Base-by-base conservation (phyloP, 2,113 vertebrate genomes). In the Ciconia boyciana region DNA sequence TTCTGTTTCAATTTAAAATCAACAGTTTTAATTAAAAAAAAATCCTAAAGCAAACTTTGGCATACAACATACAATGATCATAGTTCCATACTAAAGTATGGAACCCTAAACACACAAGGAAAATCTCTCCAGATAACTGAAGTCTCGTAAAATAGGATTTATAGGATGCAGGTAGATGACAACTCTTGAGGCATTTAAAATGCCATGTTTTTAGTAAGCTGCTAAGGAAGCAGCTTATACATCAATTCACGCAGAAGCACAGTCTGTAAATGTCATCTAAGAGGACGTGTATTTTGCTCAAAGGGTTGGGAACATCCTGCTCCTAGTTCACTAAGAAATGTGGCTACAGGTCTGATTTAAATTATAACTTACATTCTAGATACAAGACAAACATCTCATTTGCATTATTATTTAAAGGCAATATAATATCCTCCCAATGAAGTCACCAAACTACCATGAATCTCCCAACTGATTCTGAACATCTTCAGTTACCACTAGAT, bases 101-200 rank as follows among this genome's bases (percentile, higher is more conserved):
- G 39, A 76, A 54, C 28, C 12, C 20, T 29, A 29, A 61, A 44
- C n/a, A 61, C 26, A 43, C 25, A 69, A 54, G 31, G 72, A 93
- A 93, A 93, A 96, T 89, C 65, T 66, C 70, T 82, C 83, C 61
- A 75, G 89, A 77, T 65, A 62, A 48, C 41, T 60, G 52, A 55
- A 72, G 82, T 69, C 68, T 70, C 49, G 90, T 32, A 83, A 52
- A 93, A 84, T 90, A 72, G 93, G 91, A 87, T 92, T 87, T 96
- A 60, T 82, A 85, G 91, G 61, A 74, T 66, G 25, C 72, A 74
- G 52, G 46, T 51, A 70, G 76, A 78, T 64, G 49, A 83, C 69
- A 90, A 29, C 28, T 71, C 70, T 70, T 52, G 8, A 62, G 34
- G 55, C 57, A 84, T 78, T 68, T 77, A 65, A 76, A 89, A 29